Evolutionary conservation across 2,797 vertebrate genomes (phyloP), one percentile per base, ranked within the genome.

Genomic region (Sebastes oblongus): DNA sequence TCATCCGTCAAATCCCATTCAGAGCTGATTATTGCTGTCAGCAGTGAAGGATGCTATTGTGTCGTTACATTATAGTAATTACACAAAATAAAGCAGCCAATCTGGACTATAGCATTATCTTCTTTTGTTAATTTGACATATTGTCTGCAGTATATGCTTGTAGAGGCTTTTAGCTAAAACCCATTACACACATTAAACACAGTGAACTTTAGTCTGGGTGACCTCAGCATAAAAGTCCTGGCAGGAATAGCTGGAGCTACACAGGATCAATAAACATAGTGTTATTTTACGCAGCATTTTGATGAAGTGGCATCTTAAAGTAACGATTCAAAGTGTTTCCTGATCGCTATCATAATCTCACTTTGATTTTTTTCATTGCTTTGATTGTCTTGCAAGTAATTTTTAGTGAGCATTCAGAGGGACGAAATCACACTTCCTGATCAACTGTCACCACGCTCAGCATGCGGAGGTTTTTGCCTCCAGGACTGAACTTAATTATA

Each of bases 381-480:
- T 65, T 64, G 5, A 29, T 60, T 66, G 11, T 59, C 29, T 64
- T 24, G 25, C 67, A n/a, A 79, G 50, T 80, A 5, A 30, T 77
- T 89, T 87, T 78, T 29, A 75, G 56, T 55, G 29, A 70, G 56
- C 52, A 46, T 61, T 83, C 66, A 78, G 29, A 82, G 65, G 70
- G 60, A 39, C 24, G 62, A 61, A 16, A 71, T 86, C 76, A 84
- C 84, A 88, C 78, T 54, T 85, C 42, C 54, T 36, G 46, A 85
- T 91, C 80, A 67, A 20, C 85, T 86, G 87, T 88, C 86, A 89
- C 82, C 85, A 22, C 62, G 10, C 85, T 62, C 87, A 84, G 87
- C 89, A 84, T 80, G 86, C 13, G 2, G 52, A 79, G 78, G 27
- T 24, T 75, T 84, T 66, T 34, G 32, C 83, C 82, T 70, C 61